phyloP scores from a whole-genome alignment of 2,113 vertebrate genomes.

The Tinamus guttatus region DNA sequence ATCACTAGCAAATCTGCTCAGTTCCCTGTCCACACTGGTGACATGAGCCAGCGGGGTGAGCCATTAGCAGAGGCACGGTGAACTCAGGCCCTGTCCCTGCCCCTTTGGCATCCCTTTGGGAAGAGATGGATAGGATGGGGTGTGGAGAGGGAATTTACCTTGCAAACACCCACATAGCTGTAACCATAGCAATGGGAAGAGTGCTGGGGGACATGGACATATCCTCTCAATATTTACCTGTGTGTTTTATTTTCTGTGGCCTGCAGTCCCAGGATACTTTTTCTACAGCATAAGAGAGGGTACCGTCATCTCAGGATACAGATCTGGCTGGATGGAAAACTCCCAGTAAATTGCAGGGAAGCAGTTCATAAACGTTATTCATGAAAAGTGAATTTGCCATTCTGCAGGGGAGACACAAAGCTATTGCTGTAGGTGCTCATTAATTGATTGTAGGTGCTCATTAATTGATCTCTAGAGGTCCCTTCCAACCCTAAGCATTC shows the following conservation, averaged over 20 bases:
- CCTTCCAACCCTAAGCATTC: too few relatives aligned
- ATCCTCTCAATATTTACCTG: not conserved
- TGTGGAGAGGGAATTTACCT: not conserved
- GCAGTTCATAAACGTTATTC: not conserved
- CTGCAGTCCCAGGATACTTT: not conserved
- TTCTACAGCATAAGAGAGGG: not conserved
- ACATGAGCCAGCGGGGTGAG: not conserved
- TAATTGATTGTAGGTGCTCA: too few relatives aligned
- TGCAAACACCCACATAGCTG: not conserved
- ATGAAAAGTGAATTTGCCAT: not conserved
- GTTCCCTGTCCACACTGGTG: not conserved
- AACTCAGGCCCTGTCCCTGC: not conserved
- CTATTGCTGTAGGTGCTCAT: too few relatives aligned
- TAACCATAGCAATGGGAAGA: conserved; percentile 2
- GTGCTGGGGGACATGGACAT: not conserved
- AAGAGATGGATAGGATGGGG: not conserved
- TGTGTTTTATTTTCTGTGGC: not conserved
- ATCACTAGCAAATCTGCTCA: not conserved
- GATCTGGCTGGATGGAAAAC: not conserved
- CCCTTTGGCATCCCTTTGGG: not conserved
- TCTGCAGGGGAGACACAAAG: not conserved
- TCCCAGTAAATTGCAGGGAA: not conserved
- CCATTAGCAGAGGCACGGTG: not conserved
- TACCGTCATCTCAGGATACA: rapidly evolving
- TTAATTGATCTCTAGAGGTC: too few relatives aligned